A percentile compares a stretch with the other conserved stretches of the same genome.
These are phyloP conservation scores for Urocitellus parryii DNA, from an alignment of 2,113 vertebrate species.

Conservation along the genomic window DNA sequence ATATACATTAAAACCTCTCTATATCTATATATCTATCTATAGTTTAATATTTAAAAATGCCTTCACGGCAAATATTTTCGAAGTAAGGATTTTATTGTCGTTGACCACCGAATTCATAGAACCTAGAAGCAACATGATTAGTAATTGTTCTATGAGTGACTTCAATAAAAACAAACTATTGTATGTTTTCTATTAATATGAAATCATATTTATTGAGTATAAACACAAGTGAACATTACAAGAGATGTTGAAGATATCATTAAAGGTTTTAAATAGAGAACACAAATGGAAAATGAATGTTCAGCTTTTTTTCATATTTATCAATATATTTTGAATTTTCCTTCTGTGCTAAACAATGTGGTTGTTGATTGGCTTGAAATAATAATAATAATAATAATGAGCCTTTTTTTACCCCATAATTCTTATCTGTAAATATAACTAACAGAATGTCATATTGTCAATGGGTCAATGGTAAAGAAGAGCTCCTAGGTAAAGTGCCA, in stretches of 20 bases:
- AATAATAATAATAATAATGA: too few species aligned
- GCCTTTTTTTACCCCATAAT: not conserved
- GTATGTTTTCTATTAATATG: slow-evolving; percentile 40
- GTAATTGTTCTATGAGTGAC: not conserved
- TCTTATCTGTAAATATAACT: not conserved
- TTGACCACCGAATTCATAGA: slow-evolving; percentile 38
- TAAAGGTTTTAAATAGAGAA: slow-evolving; percentile 26
- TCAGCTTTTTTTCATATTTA: slow-evolving; percentile 44
- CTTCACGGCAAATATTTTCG: not conserved
- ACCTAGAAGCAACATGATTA: not conserved
- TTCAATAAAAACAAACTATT: slow-evolving; percentile 16
- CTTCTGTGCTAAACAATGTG: not conserved
- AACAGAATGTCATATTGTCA: not conserved
- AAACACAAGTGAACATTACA: not conserved
- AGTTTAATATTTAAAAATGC: not conserved
- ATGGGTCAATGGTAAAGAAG: not conserved
- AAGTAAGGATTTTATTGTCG: not conserved
- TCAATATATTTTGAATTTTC: not conserved
- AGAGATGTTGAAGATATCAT: not conserved
- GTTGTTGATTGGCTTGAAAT: not conserved
- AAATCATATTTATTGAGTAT: slow-evolving; percentile 50
- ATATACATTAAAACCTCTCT: too few species aligned
- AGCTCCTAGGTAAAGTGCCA: too few species aligned
- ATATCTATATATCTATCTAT: too few species aligned
- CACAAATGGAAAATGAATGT: not conserved